Evolutionary conservation across 2,113 vertebrate genomes (phyloP).

Genomic region (Onychorhynchus coronatus): DNA sequence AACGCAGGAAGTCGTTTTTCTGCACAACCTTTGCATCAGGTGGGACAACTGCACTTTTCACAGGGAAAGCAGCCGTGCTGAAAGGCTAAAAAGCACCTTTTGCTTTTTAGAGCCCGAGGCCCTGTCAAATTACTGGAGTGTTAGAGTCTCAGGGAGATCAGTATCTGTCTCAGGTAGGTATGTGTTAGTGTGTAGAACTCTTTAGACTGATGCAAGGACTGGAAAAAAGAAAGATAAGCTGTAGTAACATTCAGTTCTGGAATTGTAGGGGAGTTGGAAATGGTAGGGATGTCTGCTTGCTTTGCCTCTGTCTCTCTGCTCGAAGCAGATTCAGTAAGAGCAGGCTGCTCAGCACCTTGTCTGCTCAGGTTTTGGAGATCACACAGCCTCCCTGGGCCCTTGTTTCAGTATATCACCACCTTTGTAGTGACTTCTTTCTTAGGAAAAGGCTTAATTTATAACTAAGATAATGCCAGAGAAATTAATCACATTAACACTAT

Average conservation of each 20-base stretch:
- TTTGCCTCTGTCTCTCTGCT: not conserved
- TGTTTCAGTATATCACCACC: not conserved
- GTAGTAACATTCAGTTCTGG: not conserved
- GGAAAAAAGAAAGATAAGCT: not conserved
- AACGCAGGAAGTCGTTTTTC: not conserved
- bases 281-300: not conserved
- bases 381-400: not conserved
- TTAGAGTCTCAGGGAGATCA: not conserved
- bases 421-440: not conserved
- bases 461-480: not conserved
- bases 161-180: not conserved
- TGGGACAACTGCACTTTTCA: not conserved
- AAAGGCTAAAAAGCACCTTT: not conserved
- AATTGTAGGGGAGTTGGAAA: not conserved
- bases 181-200: not conserved
- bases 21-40: not conserved
- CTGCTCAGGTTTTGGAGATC: not conserved
- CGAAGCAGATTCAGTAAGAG: not conserved
- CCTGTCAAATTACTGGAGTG: not conserved
- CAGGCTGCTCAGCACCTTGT: not conserved
- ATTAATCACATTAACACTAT: rapidly evolving
- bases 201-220: not conserved
- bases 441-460: not conserved
- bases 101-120: not conserved
- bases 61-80: not conserved